Percentiles rank a stretch among this genome's conserved stretches.
Evolutionary conservation across 2,888 invertebrate genomes (phyloP).

Genomic region (Ommatoiulus sabulosus): DNA sequence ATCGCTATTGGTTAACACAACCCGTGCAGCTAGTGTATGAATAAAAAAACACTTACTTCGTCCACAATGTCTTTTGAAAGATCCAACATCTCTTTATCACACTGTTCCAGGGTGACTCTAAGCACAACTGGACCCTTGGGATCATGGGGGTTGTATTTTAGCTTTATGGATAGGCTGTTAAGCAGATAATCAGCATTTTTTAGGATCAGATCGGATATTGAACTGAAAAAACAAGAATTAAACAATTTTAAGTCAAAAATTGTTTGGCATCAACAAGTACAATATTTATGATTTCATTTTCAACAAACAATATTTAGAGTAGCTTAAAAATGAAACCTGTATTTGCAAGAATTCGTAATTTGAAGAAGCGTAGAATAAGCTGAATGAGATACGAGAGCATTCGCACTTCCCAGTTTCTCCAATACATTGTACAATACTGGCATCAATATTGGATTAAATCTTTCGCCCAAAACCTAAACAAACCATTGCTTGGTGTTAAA

Average conservation of each 20-base stretch:
- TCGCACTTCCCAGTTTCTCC: slow-evolving; percentile 52
- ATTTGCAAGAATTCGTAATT: slow-evolving; percentile 13
- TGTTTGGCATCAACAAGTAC: too few species aligned
- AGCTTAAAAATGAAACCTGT: slow-evolving; percentile 25
- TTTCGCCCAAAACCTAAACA: slow-evolving; percentile 32
- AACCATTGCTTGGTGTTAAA: too few species aligned
- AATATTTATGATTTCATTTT: too few species aligned
- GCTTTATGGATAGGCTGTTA: slow-evolving; percentile 51
- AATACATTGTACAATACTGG: slow-evolving; percentile 49
- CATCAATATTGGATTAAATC: slow-evolving; percentile 30
- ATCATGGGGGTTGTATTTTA: slow-evolving; percentile 6
- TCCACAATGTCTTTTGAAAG: slow-evolving; percentile 38
- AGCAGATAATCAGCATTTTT: slow-evolving; percentile 52
- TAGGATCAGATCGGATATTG: slow-evolving; percentile 48
- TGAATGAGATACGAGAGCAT: slow-evolving; percentile 45
- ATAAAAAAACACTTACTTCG: slow-evolving; percentile 53
- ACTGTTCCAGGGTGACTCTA: slow-evolving; percentile 10
- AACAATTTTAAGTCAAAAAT: too few species aligned
- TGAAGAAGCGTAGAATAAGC: not conserved
- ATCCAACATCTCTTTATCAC: slow-evolving; percentile 4
- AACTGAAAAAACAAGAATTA: slow-evolving; percentile 36
- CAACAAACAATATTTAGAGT: too few species aligned
- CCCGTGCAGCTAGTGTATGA: too few species aligned
- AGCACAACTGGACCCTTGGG: slow-evolving; percentile 39
- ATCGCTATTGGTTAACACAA: too few species aligned